These are phyloP conservation scores for Campoplex capitator DNA, from an alignment of 2,888 invertebrate species.

Conservation along the genomic window DNA sequence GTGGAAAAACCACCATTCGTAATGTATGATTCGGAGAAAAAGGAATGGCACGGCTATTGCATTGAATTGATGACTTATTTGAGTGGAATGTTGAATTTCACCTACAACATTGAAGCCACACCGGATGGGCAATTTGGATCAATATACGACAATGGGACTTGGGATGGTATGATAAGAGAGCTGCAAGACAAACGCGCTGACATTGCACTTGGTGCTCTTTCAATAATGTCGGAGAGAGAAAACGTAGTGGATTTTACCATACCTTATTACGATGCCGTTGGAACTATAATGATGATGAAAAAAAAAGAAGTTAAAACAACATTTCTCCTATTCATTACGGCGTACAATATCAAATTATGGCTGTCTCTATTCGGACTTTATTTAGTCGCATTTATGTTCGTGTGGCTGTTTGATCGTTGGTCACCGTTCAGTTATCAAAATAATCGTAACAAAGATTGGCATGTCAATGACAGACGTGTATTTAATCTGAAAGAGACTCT, in stretches of 20 bases:
- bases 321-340: slow-evolving; percentile 97
- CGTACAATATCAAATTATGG: slow-evolving; percentile 98
- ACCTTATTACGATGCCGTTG: slow-evolving; percentile 98
- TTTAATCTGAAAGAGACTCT: slow-evolving; percentile 98
- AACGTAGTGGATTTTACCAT: slow-evolving; percentile 99
- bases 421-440: slow-evolving; percentile 99
- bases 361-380: slow-evolving; percentile 97
- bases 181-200: slow-evolving; percentile 95
- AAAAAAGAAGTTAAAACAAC: slow-evolving; percentile 95
- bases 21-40: slow-evolving; percentile 88
- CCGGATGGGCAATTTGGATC: slow-evolving; percentile 94
- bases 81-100: slow-evolving; percentile 88
- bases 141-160: slow-evolving; percentile 94
- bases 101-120: slow-evolving; percentile 93
- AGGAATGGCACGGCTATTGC: slow-evolving; percentile 91
- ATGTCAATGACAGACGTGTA: slow-evolving; percentile 96
- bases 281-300: slow-evolving; percentile 97
- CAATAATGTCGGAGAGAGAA: slow-evolving; percentile 98
- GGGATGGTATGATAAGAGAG: slow-evolving; percentile 94
- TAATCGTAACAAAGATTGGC: slow-evolving; percentile 95
- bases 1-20: slow-evolving; percentile 95
- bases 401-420: slow-evolving; percentile 99
- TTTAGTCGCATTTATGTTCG: slow-evolving; percentile 96
- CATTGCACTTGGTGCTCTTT: slow-evolving; percentile 96
- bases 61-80: slow-evolving; percentile 97